phyloP scores from a whole-genome alignment of 1,140 invertebrate species.

The Halictus rubicundus region DNA sequence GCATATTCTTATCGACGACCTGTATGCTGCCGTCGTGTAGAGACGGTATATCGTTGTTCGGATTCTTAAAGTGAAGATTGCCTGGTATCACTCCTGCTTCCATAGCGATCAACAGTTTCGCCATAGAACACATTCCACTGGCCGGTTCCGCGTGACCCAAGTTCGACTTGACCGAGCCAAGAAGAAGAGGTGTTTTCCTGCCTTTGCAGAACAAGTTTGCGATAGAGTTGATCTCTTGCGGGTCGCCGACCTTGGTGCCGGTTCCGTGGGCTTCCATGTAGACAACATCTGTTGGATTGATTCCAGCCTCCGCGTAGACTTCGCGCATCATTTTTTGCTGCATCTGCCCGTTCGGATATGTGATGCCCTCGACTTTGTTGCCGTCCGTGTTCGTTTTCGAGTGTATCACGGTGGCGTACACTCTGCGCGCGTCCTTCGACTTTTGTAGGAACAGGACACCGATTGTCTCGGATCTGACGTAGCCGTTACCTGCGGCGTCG shows the following conservation, averaged over 20 bases:
- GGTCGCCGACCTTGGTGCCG: constrained; percentile 96
- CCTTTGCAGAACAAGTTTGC: constrained; percentile 94
- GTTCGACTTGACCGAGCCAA: constrained; percentile 98
- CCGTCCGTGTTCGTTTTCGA: constrained; percentile 95
- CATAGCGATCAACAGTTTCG: constrained; percentile 95
- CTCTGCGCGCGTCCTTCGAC: constrained; percentile 86
- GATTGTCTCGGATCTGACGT: constrained; percentile 94
- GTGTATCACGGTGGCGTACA: constrained; percentile 93
- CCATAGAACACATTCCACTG: constrained; percentile 93
- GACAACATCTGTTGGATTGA: constrained; percentile 90
- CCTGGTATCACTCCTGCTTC: constrained; percentile 91
- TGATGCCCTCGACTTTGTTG: constrained; percentile 93
- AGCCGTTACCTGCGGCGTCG: constrained; percentile 94
- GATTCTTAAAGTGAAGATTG: constrained; percentile 93
- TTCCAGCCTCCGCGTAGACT: constrained; percentile 89
- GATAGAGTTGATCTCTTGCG: constrained; percentile 97
- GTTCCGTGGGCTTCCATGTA: constrained; percentile 99
- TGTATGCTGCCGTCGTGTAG: constrained; percentile 92
- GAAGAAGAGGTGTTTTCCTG: constrained; percentile 88
- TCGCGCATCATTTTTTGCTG: constrained; percentile 93
- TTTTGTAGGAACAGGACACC: constrained; percentile 92
- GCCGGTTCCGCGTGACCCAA: constrained; percentile 98
- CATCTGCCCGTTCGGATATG: constrained; percentile 92
- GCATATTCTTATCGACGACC: constrained; percentile 90
- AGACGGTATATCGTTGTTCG: constrained; percentile 94